A percentile compares a stretch with the other conserved stretches of the same genome.
Conservation (phyloP, 1,140 invertebrate genomes). For the Habropoda laboriosa region DNA sequence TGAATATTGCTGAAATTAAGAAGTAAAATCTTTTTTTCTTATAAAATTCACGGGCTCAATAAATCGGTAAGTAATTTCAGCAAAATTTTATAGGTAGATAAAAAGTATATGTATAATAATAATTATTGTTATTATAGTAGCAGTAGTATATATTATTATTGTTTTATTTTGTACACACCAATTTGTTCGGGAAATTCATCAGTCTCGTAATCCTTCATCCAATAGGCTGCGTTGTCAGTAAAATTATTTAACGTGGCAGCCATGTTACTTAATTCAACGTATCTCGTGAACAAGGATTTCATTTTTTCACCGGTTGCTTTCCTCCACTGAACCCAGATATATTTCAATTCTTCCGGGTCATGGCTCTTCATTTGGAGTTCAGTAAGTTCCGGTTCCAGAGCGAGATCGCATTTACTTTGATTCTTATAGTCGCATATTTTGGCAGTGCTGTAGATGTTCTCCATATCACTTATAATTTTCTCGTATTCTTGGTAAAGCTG, state of each 20-base stretch:
- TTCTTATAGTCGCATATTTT: slow-evolving; percentile 89
- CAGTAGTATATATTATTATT: background rate
- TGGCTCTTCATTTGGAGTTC: slow-evolving; percentile 85
- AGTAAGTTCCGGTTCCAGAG: slow-evolving; percentile 89
- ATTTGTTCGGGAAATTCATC: slow-evolving; percentile 85
- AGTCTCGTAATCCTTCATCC: slow-evolving; percentile 85
- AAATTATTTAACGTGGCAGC: slow-evolving; percentile 88
- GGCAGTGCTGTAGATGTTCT: slow-evolving; percentile 89
- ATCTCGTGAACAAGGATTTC: slow-evolving; percentile 86
- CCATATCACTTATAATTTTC: slow-evolving; percentile 87
- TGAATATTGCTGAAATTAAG: too few species aligned
- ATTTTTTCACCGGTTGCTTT: slow-evolving; percentile 87
- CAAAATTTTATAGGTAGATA: too few species aligned
- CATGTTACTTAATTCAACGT: slow-evolving; percentile 90
- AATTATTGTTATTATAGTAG: too few species aligned
- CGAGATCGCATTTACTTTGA: slow-evolving; percentile 86
- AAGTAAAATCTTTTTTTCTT: too few species aligned
- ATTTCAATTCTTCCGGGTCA: slow-evolving; percentile 88
- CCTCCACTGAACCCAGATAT: slow-evolving; percentile 91
- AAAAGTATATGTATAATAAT: too few species aligned
- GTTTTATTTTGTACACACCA: slow-evolving; percentile 65
- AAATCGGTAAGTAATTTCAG: too few species aligned
- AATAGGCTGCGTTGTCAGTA: slow-evolving; percentile 84
- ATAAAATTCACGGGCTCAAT: too few species aligned
- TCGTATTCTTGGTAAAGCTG: slow-evolving; percentile 84